Conservation (phyloP, 1,140 invertebrate genomes). For the Apis florea region DNA sequence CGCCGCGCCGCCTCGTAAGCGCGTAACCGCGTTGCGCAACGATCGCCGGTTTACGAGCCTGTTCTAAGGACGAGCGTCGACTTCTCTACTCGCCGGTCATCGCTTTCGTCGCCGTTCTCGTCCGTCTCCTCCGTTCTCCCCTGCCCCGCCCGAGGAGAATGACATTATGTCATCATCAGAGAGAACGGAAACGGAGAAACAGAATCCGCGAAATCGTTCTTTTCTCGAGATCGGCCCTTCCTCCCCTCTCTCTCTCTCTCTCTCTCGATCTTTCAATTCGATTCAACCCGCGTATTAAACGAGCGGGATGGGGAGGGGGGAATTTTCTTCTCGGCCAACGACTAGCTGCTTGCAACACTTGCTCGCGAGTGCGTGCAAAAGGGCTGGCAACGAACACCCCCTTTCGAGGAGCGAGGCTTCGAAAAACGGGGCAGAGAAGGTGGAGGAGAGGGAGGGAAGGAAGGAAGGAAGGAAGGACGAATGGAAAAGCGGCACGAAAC, state of each 20-base stretch:
- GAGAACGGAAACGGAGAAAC: too few species aligned
- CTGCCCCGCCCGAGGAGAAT: conserved; percentile 24
- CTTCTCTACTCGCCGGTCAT: background rate
- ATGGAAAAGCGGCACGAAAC: conserved; percentile 67
- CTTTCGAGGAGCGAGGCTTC: conserved; percentile 10
- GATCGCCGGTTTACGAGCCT: conserved; percentile 60
- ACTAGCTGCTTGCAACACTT: conserved; percentile 14
- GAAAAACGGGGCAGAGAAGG: conserved; percentile 49
- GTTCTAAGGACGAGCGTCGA: conserved; percentile 34
- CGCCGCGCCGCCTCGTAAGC: conserved; percentile 34
- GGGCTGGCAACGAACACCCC: conserved; percentile 26
- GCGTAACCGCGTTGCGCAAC: conserved; percentile 62
- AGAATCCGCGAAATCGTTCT: too few species aligned
- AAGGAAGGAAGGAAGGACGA: conserved; percentile 53
- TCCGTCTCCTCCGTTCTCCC: conserved; percentile 42
- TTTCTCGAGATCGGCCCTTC: too few species aligned
- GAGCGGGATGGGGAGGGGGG: too few species aligned
- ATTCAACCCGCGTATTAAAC: too few species aligned
- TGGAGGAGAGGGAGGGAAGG: conserved; percentile 40
- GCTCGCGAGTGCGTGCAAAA: conserved; percentile 26
- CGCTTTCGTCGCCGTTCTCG: conserved; percentile 37
- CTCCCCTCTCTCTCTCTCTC: background rate
- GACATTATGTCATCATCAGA: too few species aligned
- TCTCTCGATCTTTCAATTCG: background rate
- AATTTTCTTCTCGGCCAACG: background rate